A percentile compares a stretch with the other conserved stretches of the same genome.
Evolutionary conservation across 2,797 vertebrate species (phyloP).

Genomic region (Aldrovandia affinis): DNA sequence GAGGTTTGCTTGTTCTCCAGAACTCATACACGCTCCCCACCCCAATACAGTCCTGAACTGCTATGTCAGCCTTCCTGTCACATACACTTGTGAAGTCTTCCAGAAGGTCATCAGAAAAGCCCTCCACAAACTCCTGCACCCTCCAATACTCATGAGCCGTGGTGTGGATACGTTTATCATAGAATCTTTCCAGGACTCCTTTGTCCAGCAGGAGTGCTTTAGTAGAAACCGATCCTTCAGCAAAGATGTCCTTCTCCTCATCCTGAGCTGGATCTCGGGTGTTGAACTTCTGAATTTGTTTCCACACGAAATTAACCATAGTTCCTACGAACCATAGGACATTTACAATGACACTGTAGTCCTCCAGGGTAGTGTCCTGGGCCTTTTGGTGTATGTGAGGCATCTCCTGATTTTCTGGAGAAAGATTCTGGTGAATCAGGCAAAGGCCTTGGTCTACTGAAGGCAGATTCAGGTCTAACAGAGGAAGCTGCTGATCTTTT

Average conservation of each 20-base stretch:
- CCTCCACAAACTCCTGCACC: constrained; percentile 85
- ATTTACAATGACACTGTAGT: constrained; percentile 82
- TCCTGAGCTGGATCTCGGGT: constrained; percentile 58
- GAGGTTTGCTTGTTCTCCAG: constrained; percentile 75
- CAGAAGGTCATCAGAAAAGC: constrained; percentile 85
- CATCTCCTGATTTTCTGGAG: neutral
- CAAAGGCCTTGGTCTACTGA: neutral
- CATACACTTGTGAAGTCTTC: constrained; percentile 77
- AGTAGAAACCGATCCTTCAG: constrained; percentile 52
- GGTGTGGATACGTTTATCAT: constrained; percentile 74
- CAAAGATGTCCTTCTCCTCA: constrained; percentile 55
- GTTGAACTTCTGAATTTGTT: constrained; percentile 61
- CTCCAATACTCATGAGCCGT: constrained; percentile 67
- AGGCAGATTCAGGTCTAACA: constrained; percentile 5
- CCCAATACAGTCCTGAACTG: constrained; percentile 81
- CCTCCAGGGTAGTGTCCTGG: constrained; percentile 54
- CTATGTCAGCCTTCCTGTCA: constrained; percentile 72
- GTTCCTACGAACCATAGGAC: constrained; percentile 81
- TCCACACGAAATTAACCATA: constrained; percentile 74
- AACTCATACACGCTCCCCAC: constrained; percentile 77
- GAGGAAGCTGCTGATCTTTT: constrained; percentile 9
- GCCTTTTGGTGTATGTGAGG: constrained; percentile 26
- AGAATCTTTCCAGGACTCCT: constrained; percentile 70
- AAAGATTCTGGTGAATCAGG: neutral
- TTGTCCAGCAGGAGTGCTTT: constrained; percentile 70